phyloP scores from a whole-genome alignment of 2,113 vertebrate genomes.

The Climacteris rufus region DNA sequence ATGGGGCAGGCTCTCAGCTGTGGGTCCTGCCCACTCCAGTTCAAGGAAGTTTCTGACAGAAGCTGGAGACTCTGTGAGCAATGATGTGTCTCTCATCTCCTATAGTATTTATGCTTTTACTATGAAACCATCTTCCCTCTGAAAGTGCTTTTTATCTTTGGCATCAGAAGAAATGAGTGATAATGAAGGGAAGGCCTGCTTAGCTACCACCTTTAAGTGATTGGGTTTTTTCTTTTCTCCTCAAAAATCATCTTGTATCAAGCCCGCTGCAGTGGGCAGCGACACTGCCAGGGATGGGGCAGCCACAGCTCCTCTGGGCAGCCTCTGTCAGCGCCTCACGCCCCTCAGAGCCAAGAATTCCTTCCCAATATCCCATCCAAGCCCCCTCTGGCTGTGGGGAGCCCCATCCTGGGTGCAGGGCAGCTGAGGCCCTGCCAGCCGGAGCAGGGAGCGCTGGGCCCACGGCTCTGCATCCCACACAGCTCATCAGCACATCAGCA shows the following conservation, averaged over 20 bases:
- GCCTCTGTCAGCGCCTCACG: too few relatives aligned
- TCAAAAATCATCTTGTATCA: too few relatives aligned
- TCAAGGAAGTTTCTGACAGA: not conserved
- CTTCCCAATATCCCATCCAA: too few relatives aligned
- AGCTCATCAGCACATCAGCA: not conserved
- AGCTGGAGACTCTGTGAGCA: not conserved
- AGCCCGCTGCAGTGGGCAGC: too few relatives aligned
- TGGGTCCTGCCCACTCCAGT: not conserved
- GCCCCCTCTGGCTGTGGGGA: too few relatives aligned
- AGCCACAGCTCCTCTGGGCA: too few relatives aligned
- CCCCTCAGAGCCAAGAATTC: too few relatives aligned
- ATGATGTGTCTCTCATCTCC: not conserved
- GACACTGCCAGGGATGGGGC: too few relatives aligned
- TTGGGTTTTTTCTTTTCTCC: not conserved
- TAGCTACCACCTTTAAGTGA: not conserved
- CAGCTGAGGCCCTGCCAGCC: too few relatives aligned
- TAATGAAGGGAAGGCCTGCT: constrained; percentile 23
- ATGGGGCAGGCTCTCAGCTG: not conserved
- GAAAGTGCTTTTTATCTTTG: constrained; percentile 4
- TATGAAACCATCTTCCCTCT: constrained; percentile 10
- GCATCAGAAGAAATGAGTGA: constrained; percentile 20
- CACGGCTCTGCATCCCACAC: too few relatives aligned
- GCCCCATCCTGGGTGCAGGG: too few relatives aligned
- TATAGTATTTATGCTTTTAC: not conserved
- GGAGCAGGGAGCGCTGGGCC: too few relatives aligned